Base-by-base conservation (phyloP, 2,888 invertebrate genomes). In the Ectemnius lituratus region DNA sequence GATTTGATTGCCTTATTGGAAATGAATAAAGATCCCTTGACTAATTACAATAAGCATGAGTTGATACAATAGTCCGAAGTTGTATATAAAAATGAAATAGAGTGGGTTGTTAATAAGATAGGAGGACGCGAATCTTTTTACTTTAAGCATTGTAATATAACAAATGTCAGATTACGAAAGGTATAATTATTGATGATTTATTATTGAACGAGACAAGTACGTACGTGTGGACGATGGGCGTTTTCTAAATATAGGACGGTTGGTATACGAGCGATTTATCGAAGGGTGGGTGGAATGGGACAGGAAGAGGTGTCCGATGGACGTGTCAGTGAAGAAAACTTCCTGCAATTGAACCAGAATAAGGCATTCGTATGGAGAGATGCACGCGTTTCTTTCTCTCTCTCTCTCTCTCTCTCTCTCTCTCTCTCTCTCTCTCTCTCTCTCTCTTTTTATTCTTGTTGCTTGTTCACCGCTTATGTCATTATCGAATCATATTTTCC, bases 221-320 rank as follows among this genome's bases (percentile, higher is more conserved):
- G 70, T 66, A n/a, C n/a, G 70, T 23, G n/a, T 23, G 23, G 23
- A 3, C 62, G 68, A 77, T 78, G 69, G 68, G 64, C 60, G 72
- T 63, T 75, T 78, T 79, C 79, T 81, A 81, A 81, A 81, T 81
- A 81, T 81, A 81, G 72, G 65, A 75, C 62, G 78, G 3, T 23
- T 3, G 23, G 18, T 4, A 64, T 52, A 28, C 2, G 52, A 28
- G 52, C 64, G 66, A 23, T 23, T 23, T 23, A 23, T 23, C 62
- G 59, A 62, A 62, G 57, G 56, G 37, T 8, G 37, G 37, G 37
- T 11, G 6, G 37, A 37, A 72, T 57, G 71, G 70, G 2, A 23
- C 82, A 78, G 82, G 82, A 82, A 82, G 80, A 82, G 72, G 80
- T 82, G 82, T 82, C 76, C 80, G 74, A 80, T 67, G 78, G 82